phyloP scores from a whole-genome alignment of 1,140 invertebrate species.

The Psix sp. region DNA sequence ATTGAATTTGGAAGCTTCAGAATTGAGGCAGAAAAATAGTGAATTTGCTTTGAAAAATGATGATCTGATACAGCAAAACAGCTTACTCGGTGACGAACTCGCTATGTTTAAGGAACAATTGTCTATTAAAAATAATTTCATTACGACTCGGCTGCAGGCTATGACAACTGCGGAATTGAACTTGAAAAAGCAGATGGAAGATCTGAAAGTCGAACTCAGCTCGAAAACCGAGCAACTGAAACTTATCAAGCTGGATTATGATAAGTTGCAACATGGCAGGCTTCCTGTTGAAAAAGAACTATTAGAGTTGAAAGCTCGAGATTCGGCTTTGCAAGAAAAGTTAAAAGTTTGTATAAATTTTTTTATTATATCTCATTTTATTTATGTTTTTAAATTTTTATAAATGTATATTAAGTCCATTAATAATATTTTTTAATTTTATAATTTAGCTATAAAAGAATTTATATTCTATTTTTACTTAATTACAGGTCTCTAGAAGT shows the following conservation, averaged over 20 bases:
- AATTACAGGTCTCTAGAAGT: slow-evolving; percentile 67
- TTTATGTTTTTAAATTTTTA: too few species aligned
- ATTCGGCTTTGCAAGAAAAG: slow-evolving; percentile 71
- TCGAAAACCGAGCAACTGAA: slow-evolving; percentile 72
- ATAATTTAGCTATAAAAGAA: neutral
- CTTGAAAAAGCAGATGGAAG: slow-evolving; percentile 70
- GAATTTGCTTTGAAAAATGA: slow-evolving; percentile 69
- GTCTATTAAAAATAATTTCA: slow-evolving; percentile 72
- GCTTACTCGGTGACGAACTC: slow-evolving; percentile 71
- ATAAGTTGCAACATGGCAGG: slow-evolving; percentile 67
- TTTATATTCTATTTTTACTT: neutral
- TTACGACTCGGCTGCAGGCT: slow-evolving; percentile 68
- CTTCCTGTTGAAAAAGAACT: slow-evolving; percentile 72
- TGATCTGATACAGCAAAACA: slow-evolving; percentile 69
- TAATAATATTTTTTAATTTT: too few species aligned
- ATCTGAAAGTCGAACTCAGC: slow-evolving; percentile 68
- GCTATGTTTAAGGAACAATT: slow-evolving; percentile 74
- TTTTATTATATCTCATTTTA: too few species aligned
- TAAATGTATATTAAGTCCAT: too few species aligned
- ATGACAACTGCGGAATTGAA: slow-evolving; percentile 69
- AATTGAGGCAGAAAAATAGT: slow-evolving; percentile 68
- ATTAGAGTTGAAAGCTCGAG: slow-evolving; percentile 65
- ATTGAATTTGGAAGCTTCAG: slow-evolving; percentile 66
- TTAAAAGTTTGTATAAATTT: slow-evolving; percentile 59
- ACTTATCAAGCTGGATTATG: slow-evolving; percentile 65